Percentiles rank a stretch among this genome's conserved stretches.
Evolutionary conservation across 2,797 vertebrate genomes (phyloP).

Genomic region (Psittacula derbiana): DNA sequence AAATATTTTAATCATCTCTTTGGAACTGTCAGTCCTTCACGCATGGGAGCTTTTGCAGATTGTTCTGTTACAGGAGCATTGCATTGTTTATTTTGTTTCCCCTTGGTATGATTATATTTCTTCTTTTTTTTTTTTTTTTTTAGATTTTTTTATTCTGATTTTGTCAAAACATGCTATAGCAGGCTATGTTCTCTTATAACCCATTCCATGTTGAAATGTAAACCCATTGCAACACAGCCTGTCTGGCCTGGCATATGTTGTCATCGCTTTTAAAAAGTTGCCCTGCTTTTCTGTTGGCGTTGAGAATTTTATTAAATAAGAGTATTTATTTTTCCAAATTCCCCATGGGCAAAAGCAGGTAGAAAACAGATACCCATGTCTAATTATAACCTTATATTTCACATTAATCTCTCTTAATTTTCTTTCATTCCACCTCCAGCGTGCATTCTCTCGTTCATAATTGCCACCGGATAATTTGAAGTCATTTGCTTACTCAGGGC

Average conservation of each 20-base stretch:
- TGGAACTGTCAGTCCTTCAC: not conserved
- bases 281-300: slow-evolving; percentile 27
- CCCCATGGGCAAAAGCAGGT: slow-evolving; percentile 53
- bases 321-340: slow-evolving; percentile 60
- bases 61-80: not conserved
- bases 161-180: slow-evolving; percentile 37
- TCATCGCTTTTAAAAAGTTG: slow-evolving; percentile 45
- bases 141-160: not conserved
- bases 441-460: slow-evolving; percentile 52
- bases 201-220: slow-evolving; percentile 31
- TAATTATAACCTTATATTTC: slow-evolving; percentile 65
- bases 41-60: not conserved
- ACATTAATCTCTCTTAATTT: slow-evolving; percentile 64
- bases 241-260: slow-evolving; percentile 34
- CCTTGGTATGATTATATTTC: not conserved
- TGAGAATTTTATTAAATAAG: slow-evolving; percentile 48
- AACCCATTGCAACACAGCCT: slow-evolving; percentile 47
- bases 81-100: not conserved
- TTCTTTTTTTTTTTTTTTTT: not conserved
- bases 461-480: slow-evolving; percentile 57
- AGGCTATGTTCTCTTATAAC: slow-evolving; percentile 15
- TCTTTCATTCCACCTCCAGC: slow-evolving; percentile 47
- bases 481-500: slow-evolving; percentile 53
- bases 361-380: slow-evolving; percentile 59
- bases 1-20: not conserved